Evolutionary conservation across 1,140 invertebrate species (phyloP), one percentile per base, ranked within the genome.

Genomic region (Chlorops oryzae): DNA sequence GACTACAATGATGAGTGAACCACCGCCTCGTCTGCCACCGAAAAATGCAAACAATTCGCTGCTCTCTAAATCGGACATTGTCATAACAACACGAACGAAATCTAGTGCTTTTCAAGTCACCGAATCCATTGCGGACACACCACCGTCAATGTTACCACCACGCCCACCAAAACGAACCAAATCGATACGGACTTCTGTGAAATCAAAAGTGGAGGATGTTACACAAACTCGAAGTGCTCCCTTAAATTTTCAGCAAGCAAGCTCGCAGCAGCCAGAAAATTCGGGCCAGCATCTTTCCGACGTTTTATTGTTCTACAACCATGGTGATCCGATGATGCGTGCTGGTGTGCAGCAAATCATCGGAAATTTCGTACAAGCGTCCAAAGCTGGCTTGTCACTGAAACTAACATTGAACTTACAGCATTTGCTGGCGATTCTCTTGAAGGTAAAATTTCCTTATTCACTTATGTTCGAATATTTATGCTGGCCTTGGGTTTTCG

Each of bases 301-400:
- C 68, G 71, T 89, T 37, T 63, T 88, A 38, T 72, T 84, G 6
- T 90, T 82, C 73, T 75, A 78, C 20, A 70, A 77, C 55, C 88
- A 91, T 71, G 62, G 77, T 5, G 89, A 92, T 76, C 90, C 88
- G 5, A 86, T 91, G 58, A 70, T 92, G 23, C 77, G 88, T 54
- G 88, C 88, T 5, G 80, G 82, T 48, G 74, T 82, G 2, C 79
- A 83, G 28, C 67, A 80, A 38, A 58, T 87, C 17, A 69, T 85
- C 50, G 82, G 84, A 3, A 78, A 77, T 58, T 80, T 86, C 56
- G 60, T 90, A 7, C 58, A 61, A 28, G 53, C 67, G n/a, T 57
- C 53, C 20, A 48, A 54, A 13, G 61, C 62, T 24, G 59, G 63
- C 15, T 44, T 60, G 17, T 25, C 51, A 17, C 34, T 62, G 46